Evolutionary conservation across 2,888 invertebrate species (phyloP).

Genomic region (Periphyllus acericola): DNA sequence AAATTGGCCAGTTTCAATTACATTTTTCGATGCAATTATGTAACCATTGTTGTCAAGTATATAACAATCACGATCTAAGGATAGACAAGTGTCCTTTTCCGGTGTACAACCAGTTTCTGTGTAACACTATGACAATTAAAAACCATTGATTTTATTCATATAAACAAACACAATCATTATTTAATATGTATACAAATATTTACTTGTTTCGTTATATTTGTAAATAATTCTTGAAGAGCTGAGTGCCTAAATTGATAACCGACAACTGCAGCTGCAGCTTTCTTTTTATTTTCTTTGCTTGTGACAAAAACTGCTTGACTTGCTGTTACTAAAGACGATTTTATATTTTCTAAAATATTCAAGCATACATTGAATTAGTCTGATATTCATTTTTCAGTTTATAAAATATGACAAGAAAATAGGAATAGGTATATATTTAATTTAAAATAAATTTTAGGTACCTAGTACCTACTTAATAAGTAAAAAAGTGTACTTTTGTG

Average conservation of each 20-base stretch:
- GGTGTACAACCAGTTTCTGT: constrained; percentile 49
- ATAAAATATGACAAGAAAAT: background rate
- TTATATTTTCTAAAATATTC: constrained; percentile 38
- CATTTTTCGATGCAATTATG: constrained; percentile 81
- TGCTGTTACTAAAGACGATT: constrained; percentile 79
- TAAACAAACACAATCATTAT: background rate
- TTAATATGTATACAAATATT: constrained; percentile 24
- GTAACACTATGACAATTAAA: constrained; percentile 45
- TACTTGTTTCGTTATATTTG: constrained; percentile 80
- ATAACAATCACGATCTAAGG: constrained; percentile 89
- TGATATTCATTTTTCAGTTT: background rate
- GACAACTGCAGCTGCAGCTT: constrained; percentile 72
- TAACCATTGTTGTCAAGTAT: constrained; percentile 95
- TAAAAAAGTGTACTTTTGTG: too few relatives aligned
- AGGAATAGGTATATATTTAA: too few relatives aligned
- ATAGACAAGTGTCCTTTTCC: constrained; percentile 73
- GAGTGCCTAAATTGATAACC: constrained; percentile 84
- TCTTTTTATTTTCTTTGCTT: constrained; percentile 65
- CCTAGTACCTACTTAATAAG: too few relatives aligned
- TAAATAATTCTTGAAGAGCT: constrained; percentile 79
- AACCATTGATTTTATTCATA: background rate
- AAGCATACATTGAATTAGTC: background rate
- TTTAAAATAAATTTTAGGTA: too few relatives aligned
- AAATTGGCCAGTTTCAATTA: constrained; percentile 81
- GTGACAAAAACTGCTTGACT: constrained; percentile 80